Base-by-base conservation (phyloP, 1,140 invertebrate species). In the Drosophila kepulauana region DNA sequence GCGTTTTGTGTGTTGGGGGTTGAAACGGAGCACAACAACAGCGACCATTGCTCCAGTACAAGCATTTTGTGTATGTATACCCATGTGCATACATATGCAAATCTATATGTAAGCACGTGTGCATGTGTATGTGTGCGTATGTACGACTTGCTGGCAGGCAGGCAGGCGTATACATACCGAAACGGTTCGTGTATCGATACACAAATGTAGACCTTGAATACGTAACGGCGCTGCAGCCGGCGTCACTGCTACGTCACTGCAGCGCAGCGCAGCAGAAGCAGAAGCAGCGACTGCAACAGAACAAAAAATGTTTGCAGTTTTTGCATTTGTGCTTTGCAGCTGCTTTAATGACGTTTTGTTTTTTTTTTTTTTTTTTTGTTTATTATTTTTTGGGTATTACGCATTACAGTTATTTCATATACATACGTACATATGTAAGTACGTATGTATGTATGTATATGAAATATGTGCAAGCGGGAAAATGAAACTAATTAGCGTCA, bases 151-250 rank as follows among this genome's bases (percentile, higher is more conserved):
- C 11, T 38, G 30, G 48, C 25, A 28, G 25, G 1, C 30, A 33
- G 5, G 25, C 63, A 35, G 20, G 56, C 70, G 70, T 59, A 73
- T 73, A 73, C 70, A 73, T 35, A 73, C 56, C 30, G 54, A 69
- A 62, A 54, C 61, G 65, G 38, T 79, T 79, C 61, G 58, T 61
- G 75, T 74, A 81, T 74, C 75, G 77, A 82, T 84, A 84, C 80
- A 84, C 68, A 70, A 79, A 82, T 70, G 79, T 82, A 86, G 82
- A 87, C 82, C 82, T 87, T 87, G 82, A 87, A 87, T 87, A 77
- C 70, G 70, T 69, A 74, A 75, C 74, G 77, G 64, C 59, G 51
- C 30, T 38, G 51, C 35, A 16, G 68, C 54, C 54, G 16, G 35
- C 54, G 52, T 49, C 58, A 54, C 67, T 71, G 74, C 69, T 72